Evolutionary conservation across 2,113 vertebrate genomes (phyloP).

Genomic region (Brachypodius melanocephalos): DNA sequence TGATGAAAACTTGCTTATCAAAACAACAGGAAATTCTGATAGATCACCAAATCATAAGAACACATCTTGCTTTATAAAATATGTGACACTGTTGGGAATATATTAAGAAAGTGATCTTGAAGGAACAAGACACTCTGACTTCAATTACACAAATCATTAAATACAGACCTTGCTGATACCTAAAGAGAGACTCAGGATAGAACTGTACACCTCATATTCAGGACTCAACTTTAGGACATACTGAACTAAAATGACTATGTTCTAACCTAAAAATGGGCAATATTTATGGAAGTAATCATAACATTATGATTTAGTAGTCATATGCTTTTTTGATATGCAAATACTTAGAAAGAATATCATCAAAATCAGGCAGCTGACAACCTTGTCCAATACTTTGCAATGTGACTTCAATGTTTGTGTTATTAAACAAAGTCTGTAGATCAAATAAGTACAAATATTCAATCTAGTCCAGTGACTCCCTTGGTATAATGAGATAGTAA

Average conservation of each 20-base stretch:
- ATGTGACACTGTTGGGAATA: conserved; percentile 29
- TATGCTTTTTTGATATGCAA: neutral
- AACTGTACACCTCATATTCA: neutral
- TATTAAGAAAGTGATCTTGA: conserved; percentile 44
- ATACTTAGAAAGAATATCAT: neutral
- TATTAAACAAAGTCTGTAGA: neutral
- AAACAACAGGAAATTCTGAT: conserved; percentile 42
- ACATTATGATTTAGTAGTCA: neutral
- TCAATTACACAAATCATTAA: conserved; percentile 42
- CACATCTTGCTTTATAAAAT: conserved; percentile 23
- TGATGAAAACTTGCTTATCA: conserved; percentile 16
- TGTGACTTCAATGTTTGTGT: neutral
- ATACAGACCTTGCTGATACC: neutral
- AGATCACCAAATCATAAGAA: conserved; percentile 50
- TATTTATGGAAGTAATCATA: neutral
- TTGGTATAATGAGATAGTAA: neutral
- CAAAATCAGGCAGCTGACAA: neutral
- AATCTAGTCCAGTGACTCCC: neutral
- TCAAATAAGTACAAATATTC: neutral
- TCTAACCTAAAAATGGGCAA: conserved; percentile 17
- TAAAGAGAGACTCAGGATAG: neutral
- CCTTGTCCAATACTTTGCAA: neutral
- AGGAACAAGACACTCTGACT: conserved; percentile 28
- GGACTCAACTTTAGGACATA: neutral
- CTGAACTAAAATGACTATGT: neutral